Base-by-base conservation (phyloP, 2,113 vertebrate genomes). In the Microcebus ravelobensis region DNA sequence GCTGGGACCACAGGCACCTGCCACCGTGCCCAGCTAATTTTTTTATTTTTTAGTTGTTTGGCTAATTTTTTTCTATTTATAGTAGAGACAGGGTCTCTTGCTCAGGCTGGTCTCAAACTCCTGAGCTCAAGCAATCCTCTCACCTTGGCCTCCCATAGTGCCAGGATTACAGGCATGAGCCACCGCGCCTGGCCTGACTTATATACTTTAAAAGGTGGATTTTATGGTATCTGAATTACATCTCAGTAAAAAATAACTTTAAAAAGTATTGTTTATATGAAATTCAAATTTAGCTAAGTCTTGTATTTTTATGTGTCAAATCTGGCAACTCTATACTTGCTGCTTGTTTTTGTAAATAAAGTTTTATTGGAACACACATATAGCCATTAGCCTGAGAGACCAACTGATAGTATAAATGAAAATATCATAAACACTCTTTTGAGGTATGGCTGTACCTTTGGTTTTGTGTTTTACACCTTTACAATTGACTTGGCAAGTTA, bases 401-500 rank as follows among this genome's bases (percentile, higher is more conserved):
- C 55, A 45, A 34, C 63, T 27, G 52, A 39, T 67, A 20, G 45
- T 14, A 0, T 65, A 55, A 81, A 71, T 73, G 31, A 61, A 89
- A 89, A 15, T 29, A 8, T 36, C 39, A 17, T 14, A 36, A 31
- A 23, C 34, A 3, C 15, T 67, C 76, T 73, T 50, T n/a, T 48
- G 61, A 83, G 63, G 63, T 50, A 7, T 21, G 52, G 79, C 61
- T 84, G 50, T 57, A 74, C 63, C 95, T 94, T 65, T 87, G 91
- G n/a, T 74, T 94, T 61, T 83, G 39, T 89, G 70, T 87, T 94
- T 88, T 68, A 82, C 70, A 83, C 61, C 50, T 94, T 73, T 84
- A 63, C 91, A 83, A 17, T 95, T 90, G 95, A 87, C 80, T 94
- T 96, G 84, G 88, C 55, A 86, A 92, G 55, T 89, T 87, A 52